Percentiles rank a stretch among this genome's conserved stretches.
These are phyloP conservation scores for Petrophora chlorosata DNA, from an alignment of 2,888 invertebrate genomes.

Conservation along the genomic window DNA sequence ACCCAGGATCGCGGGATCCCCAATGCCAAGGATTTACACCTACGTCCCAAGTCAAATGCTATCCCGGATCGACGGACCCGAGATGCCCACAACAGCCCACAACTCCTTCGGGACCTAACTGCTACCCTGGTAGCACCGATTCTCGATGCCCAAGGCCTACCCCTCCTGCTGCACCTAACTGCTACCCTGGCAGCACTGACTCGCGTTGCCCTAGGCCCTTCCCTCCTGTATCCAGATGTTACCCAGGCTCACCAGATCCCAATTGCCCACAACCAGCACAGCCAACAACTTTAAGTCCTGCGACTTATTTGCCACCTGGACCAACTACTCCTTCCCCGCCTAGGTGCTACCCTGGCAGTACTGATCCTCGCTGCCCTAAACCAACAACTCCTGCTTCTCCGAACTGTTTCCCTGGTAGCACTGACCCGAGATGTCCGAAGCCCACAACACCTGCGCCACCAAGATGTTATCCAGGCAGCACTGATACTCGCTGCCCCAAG, in stretches of 20 bases:
- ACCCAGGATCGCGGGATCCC: conserved; percentile 61
- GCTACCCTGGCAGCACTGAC: conserved; percentile 58
- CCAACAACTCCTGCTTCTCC: conserved; percentile 34
- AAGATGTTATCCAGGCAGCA: conserved; percentile 52
- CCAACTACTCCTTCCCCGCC: conserved; percentile 38
- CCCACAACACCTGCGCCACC: conserved; percentile 42
- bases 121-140: conserved; percentile 57
- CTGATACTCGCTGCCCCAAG: conserved; percentile 48
- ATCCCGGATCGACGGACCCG: conserved; percentile 43
- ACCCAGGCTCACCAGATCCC: conserved; percentile 49
- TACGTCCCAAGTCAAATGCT: conserved; percentile 43
- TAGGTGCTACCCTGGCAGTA: conserved; percentile 43
- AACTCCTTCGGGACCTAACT: conserved; percentile 45
- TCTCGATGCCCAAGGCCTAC: conserved; percentile 52
- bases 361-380: conserved; percentile 44
- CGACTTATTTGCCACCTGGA: conserved; percentile 36
- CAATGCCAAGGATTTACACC: conserved; percentile 57
- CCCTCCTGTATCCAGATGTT: conserved; percentile 40
- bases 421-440: conserved; percentile 51
- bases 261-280: conserved; percentile 44
- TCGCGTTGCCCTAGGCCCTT: conserved; percentile 45
- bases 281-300: conserved; percentile 36
- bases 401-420: conserved; percentile 49
- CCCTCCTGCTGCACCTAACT: conserved; percentile 47
- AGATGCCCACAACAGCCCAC: conserved; percentile 49